phyloP scores from a whole-genome alignment of 2,888 invertebrate genomes.

The Synanthedon formicaeformis region DNA sequence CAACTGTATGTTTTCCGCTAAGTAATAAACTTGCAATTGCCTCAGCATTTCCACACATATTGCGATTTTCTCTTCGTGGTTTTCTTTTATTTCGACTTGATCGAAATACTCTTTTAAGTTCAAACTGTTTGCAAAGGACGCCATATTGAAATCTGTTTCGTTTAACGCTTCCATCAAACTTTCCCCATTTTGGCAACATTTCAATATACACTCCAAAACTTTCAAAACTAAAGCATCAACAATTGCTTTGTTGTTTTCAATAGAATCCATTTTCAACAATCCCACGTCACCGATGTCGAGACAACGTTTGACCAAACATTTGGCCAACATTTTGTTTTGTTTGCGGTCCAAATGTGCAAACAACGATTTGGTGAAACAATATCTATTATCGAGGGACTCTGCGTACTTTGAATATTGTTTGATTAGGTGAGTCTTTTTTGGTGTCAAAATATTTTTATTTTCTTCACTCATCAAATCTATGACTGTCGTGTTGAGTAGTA shows the following conservation, averaged over 20 bases:
- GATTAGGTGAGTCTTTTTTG: conserved; percentile 38
- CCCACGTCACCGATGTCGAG: conserved; percentile 19
- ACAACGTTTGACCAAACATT: conserved; percentile 34
- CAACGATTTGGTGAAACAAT: conserved; percentile 30
- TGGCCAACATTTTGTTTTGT: conserved; percentile 36
- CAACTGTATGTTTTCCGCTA: conserved; percentile 54
- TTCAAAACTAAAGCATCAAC: conserved; percentile 39
- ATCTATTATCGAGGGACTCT: conserved; percentile 21
- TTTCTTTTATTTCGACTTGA: conserved; percentile 17
- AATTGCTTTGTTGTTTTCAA: conserved; percentile 33
- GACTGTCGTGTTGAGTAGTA: conserved; percentile 40
- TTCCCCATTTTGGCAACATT: conserved; percentile 37
- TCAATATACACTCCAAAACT: conserved; percentile 33
- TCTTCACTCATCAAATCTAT: conserved; percentile 21
- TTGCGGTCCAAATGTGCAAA: conserved; percentile 35
- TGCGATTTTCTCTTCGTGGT: conserved; percentile 18
- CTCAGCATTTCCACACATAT: conserved; percentile 38
- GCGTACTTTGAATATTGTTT: conserved; percentile 29
- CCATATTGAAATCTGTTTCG: conserved; percentile 38
- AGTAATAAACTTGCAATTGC: conserved; percentile 38
- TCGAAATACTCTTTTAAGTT: conserved; percentile 29
- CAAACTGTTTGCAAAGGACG: conserved; percentile 26
- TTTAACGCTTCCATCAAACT: conserved; percentile 33
- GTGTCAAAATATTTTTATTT: conserved; percentile 10
- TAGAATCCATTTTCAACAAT: conserved; percentile 26